Percentiles rank a stretch among this genome's conserved stretches.
Conservation (phyloP, 2,888 invertebrate genomes). For the Agriotes lineatus region DNA sequence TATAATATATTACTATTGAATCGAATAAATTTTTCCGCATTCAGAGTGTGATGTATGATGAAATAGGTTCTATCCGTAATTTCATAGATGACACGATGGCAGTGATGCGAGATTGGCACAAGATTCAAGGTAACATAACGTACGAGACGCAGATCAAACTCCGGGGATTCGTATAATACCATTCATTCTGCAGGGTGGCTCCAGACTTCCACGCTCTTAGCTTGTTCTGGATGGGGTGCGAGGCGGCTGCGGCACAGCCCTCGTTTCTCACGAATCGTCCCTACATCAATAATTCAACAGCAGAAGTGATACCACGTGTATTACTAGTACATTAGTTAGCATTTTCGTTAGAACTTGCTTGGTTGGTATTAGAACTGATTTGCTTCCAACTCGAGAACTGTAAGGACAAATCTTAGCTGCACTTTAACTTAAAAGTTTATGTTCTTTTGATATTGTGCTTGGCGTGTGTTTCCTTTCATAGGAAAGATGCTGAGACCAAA, state of each 20-base stretch:
- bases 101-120: slow-evolving; percentile 9
- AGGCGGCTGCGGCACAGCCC: slow-evolving; percentile 41
- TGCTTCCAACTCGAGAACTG: too few species aligned
- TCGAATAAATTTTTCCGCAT: too few species aligned
- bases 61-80: neutral
- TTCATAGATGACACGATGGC: neutral
- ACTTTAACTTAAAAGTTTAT: too few species aligned
- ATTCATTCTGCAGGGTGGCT: slow-evolving; percentile 31
- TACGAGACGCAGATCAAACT: slow-evolving; percentile 33
- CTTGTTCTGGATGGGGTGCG: slow-evolving; percentile 38
- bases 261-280: slow-evolving; percentile 46
- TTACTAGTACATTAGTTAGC: slow-evolving; percentile 25
- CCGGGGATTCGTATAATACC: slow-evolving; percentile 26
- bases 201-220: slow-evolving; percentile 41
- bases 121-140: slow-evolving; percentile 18
- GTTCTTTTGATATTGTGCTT: too few species aligned
- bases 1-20: too few species aligned
- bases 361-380: slow-evolving; percentile 7
- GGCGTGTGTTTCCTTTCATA: too few species aligned
- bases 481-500: too few species aligned
- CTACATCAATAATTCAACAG: slow-evolving; percentile 45
- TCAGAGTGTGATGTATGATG: neutral
- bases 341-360: slow-evolving; percentile 16
- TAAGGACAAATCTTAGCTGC: too few species aligned
- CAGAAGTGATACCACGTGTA: slow-evolving; percentile 36